Evolutionary conservation across 2,888 invertebrate species (phyloP), one percentile per base, ranked within the genome.

Genomic region (Dryadula phaetusa): DNA sequence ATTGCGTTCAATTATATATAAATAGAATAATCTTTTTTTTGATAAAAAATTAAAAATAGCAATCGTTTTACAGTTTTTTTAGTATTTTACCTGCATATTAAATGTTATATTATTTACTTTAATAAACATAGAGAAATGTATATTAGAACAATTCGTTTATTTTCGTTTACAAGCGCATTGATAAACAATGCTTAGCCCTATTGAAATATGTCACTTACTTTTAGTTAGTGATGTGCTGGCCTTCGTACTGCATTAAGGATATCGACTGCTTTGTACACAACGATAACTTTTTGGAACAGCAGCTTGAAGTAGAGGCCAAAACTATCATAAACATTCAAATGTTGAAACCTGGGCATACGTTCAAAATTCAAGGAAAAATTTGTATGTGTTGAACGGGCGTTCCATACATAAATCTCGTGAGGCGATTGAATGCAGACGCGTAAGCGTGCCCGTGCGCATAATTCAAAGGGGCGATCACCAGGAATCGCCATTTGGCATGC

Each of bases 401-500:
- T 81, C 81, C 84, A 79, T 77, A 86, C 85, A 89, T 88, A 88
- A 90, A 88, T 90, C 86, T 87, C 76, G 78, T 70, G 77, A 81
- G 82, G 82, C 84, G 85, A 90, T 87, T 87, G 87, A 90, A 88
- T 78, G 73, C 88, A 87, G 86, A 87, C 86, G 85, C 80, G 82
- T 84, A 84, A 85, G 87, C 84, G 87, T 88, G 88, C 86, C 80
- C 82, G 79, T 81, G 85, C 89, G 90, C 90, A 92, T 92, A 91
- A 89, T 90, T 90, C 88, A 89, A 88, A 86, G 85, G 87, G 86
- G 86, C 90, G 88, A 89, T 88, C 88, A 90, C 90, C 89, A 89
- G 87, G 88, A 88, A 89, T 86, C 83, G 82, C 76, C 83, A 81
- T 77, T 91, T 91, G 86, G 86, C 89, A 92, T 90, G 90, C 91